Evolutionary conservation across 2,888 invertebrate genomes (phyloP).

Genomic region (Campoplex capitator): DNA sequence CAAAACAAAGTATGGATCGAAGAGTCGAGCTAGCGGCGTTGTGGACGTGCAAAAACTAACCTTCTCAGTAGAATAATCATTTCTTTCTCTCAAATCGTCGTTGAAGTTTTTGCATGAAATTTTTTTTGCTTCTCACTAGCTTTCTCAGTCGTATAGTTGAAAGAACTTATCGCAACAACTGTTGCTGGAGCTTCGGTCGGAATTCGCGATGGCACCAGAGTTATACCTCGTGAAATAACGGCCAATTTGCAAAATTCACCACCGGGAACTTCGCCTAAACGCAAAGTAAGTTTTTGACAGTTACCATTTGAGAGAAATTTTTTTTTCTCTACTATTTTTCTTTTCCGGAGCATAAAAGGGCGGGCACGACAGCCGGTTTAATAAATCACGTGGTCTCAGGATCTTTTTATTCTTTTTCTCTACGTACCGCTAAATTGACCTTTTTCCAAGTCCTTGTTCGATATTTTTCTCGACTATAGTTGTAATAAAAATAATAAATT

Average conservation of each 20-base stretch:
- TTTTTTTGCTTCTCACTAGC: too few species aligned
- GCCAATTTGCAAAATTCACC: conserved; percentile 80
- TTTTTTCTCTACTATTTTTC: background rate
- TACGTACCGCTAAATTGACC: conserved; percentile 14
- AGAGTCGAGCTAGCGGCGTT: too few species aligned
- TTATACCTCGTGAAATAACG: conserved; percentile 79
- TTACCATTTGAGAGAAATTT: conserved; percentile 10
- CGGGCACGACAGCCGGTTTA: conserved; percentile 19
- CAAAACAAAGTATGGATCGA: too few species aligned
- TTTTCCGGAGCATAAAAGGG: background rate
- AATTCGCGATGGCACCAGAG: conserved; percentile 78
- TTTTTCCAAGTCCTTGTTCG: conserved; percentile 15
- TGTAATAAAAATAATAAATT: too few species aligned
- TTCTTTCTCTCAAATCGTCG: too few species aligned
- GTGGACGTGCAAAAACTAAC: too few species aligned
- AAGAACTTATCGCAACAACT: too few species aligned
- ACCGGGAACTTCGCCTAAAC: conserved; percentile 69
- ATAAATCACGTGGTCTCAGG: conserved; percentile 47
- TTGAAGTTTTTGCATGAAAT: too few species aligned
- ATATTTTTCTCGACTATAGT: too few species aligned
- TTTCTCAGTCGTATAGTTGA: too few species aligned
- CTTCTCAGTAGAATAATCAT: too few species aligned
- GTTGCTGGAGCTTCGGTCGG: conserved; percentile 63
- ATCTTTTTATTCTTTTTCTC: conserved; percentile 18
- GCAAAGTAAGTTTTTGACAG: conserved; percentile 73